Evolutionary conservation across 1,140 invertebrate species (phyloP).

Genomic region (Conopomorpha cramerella): DNA sequence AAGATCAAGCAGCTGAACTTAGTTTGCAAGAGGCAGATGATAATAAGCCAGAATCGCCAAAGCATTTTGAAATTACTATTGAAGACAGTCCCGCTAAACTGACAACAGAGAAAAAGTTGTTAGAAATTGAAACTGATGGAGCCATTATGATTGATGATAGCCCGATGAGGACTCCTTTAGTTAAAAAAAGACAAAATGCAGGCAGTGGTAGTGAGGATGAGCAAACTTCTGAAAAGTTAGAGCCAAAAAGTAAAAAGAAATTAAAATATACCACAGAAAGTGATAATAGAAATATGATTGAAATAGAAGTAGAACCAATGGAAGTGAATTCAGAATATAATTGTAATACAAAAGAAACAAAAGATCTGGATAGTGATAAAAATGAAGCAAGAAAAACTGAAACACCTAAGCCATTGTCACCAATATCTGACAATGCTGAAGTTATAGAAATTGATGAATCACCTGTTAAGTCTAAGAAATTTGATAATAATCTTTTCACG

Average conservation of each 20-base stretch:
- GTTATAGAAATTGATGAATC: conserved; percentile 12
- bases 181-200: conserved; percentile 6
- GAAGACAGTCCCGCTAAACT: conserved; percentile 48
- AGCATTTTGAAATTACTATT: conserved; percentile 41
- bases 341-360: conserved; percentile 5
- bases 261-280: conserved; percentile 26
- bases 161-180: conserved; percentile 18
- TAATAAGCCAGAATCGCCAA: conserved; percentile 23
- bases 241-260: conserved; percentile 34
- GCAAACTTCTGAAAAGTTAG: conserved; percentile 7
- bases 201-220: conserved; percentile 16
- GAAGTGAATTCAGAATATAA: too few relatives aligned
- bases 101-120: conserved; percentile 9
- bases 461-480: conserved; percentile 5
- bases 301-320: conserved; percentile 1
- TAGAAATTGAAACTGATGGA: conserved; percentile 18
- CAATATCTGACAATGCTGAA: not conserved
- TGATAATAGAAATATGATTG: conserved; percentile 4
- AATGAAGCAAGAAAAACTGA: conserved; percentile 1
- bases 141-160: conserved; percentile 43
- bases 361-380: not conserved
- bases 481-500: conserved; percentile 8
- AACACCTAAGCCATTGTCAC: not conserved
- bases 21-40: conserved; percentile 29
- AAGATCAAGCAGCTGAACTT: conserved; percentile 24